Evolutionary conservation across 2,888 invertebrate species (phyloP).

Genomic region (Drosophila siamana): DNA sequence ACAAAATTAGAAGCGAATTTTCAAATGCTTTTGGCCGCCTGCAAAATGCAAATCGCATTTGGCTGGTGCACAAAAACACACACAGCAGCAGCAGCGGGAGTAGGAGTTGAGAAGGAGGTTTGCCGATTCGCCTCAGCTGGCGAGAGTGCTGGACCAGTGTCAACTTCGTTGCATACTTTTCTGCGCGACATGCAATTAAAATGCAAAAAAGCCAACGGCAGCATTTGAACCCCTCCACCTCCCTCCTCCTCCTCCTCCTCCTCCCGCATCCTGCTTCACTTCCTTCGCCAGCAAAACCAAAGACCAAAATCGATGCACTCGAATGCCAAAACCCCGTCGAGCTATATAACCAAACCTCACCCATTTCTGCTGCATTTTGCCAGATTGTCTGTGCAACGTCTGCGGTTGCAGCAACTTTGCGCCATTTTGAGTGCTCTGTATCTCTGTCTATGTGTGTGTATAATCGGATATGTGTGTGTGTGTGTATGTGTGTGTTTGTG

Average conservation of each 20-base stretch:
- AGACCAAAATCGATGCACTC: conserved; percentile 77
- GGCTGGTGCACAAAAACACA: conserved; percentile 19
- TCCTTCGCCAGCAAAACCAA: conserved; percentile 44
- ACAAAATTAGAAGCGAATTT: conserved; percentile 75
- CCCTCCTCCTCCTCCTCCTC: background rate
- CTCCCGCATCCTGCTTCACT: background rate
- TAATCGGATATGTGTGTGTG: conserved; percentile 7
- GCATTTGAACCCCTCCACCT: conserved; percentile 15
- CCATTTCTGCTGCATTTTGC: conserved; percentile 40
- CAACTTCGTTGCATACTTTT: conserved; percentile 74
- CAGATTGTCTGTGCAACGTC: conserved; percentile 68
- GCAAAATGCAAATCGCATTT: conserved; percentile 80
- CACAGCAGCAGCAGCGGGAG: background rate
- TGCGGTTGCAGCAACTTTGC: conserved; percentile 74
- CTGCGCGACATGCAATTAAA: conserved; percentile 79
- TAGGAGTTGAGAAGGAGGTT: background rate
- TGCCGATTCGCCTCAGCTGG: background rate
- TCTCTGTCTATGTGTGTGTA: conserved; percentile 8
- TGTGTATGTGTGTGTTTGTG: conserved; percentile 29
- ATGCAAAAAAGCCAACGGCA: conserved; percentile 75
- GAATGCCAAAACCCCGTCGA: conserved; percentile 51
- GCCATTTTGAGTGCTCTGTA: conserved; percentile 27
- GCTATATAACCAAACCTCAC: conserved; percentile 32
- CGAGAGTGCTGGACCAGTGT: conserved; percentile 27
- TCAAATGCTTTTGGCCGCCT: conserved; percentile 66